Base-by-base conservation (phyloP, 1,140 invertebrate species). In the Eubasilissa regina region DNA sequence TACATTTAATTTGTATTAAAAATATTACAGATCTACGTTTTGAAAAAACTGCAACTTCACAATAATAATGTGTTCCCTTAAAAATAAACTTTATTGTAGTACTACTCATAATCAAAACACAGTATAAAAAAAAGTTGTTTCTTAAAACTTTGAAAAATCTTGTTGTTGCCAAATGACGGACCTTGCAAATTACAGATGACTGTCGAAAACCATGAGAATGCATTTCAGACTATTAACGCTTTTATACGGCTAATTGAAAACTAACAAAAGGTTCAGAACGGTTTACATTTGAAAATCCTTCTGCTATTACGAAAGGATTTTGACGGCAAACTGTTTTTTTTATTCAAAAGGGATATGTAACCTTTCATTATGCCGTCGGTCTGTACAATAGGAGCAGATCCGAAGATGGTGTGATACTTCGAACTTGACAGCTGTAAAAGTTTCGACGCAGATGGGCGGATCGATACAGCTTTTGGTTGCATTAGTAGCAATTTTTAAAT, bases 281-380 rank as follows among this genome's bases (percentile, higher is more conserved):
- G 19, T 25, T 70, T 45, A 70, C 66, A 45, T 48, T 62, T 15
- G 62, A 45, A 19, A 15, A 4, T 48, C 47, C 25, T 25, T 15
- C 66, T 70, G 48, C 45, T 45, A 70, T 45, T 45, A 70, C 53
- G 17, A 17, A n/a, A 56, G 53, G 53, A 64, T 64, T 64, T n/a
- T 15, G 35, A 44, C 25, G 62, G 62, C 17, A 19, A 66, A 47
- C 35, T 15, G 21, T 44, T 66, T 35, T 25, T 48, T 43, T 60
- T 35, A n/a, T 70, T 70, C 66, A 70, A 70, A 35, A 70, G 66
- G 45, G 66, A 70, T 70, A 66, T 66, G 11, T 66, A 70, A 70
- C 66, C 66, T 48, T 70, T 70, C 66, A 70, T 70, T 70, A 70
- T 70, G 66, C 47, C 66, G 66, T 70, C 66, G 13, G 35, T 19